Base-by-base conservation (phyloP, 2,888 invertebrate species). In the Dastarcus helophoroides region DNA sequence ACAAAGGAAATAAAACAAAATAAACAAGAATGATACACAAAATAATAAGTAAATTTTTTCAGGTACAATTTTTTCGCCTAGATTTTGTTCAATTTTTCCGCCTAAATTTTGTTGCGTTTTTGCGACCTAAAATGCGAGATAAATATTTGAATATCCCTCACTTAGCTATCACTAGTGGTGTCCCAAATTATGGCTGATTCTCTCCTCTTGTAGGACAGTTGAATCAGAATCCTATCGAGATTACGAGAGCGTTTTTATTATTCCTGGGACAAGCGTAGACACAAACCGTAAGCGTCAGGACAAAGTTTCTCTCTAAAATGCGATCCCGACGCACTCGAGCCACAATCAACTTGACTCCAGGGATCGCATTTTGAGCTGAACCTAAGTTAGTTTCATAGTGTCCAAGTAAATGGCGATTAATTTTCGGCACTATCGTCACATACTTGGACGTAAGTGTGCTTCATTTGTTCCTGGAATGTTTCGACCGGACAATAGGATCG, bases 241-340 rank as follows among this genome's bases (percentile, higher is more conserved):
- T 71, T 75, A 74, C 70, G 74, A 76, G 70, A 76, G 75, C 65
- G 76, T 76, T 63, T 76, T 76, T 73, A 76, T 75, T 68, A 76
- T 76, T 65, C 69, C 70, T 62, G 70, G 70, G 67, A 68, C 69
- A 67, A 68, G 69, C 67, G 67, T 68, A 65, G 69, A 68, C 63
- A 67, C 68, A 59, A 69, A 69, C 67, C 68, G 70, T 71, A 71
- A 71, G 69, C 56, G 50, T 42, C 42, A 51, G 43, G 48, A 38
- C 40, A 44, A 29, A 22, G 50, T 55, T 55, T 58, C 57, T 54
- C 55, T 56, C 50, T 53, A 45, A 41, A 44, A 41, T 59, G 58
- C 58, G 56, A 56, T 55, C 51, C 35, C 24, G 23, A 13, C 15
- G 14, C 26, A 10, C 34, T 23, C 19, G 19, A 17, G n/a, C 19